Base-by-base conservation (phyloP, 2,797 vertebrate genomes). In the Fringilla coelebs region DNA sequence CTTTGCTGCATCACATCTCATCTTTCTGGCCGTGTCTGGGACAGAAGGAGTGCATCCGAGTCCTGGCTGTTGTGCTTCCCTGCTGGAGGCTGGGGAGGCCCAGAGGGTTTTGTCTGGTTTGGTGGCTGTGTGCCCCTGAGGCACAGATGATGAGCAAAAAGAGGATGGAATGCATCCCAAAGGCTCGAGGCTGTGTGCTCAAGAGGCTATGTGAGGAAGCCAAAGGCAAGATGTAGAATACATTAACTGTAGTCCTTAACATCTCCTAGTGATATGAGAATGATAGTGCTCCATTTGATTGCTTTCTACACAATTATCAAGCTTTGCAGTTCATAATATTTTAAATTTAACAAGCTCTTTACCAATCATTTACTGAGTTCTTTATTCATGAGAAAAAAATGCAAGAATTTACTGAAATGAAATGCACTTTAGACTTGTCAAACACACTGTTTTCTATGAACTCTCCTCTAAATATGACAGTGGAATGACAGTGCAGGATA, bases 11-110 rank as follows among this genome's bases (percentile, higher is more conserved):
- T 41, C 15, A 12, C 9, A 8, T 38, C 21, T 78, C 31, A 11
- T 18, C 26, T 45, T 71, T 49, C 61, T 8, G 40, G 22, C 25
- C 7, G 17, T 51, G 20, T n/a, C n/a, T 74, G 55, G n/a, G 46
- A 58, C 16, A 29, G 43, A 68, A 73, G 24, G 0, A 0, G 7
- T 2, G 10, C 9, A 31, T 3, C 10, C 15, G 29, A 32, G 32
- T 4, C 13, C n/a, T 58, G 48, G 6, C 24, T 46, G 1, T 11
- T 58, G n/a, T 36, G 2, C 11, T 78, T 90, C 10, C 7, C 40
- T 15, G 4, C 25, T 58, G 29, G 31, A 67, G 45, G 7, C 40
- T 87, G 24, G 20, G 8, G 13, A 60, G 6, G 10, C 4, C 6
- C 46, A 57, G 40, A 32, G 7, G 3, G 2, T 74, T 93, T 74